Conservation (phyloP, 2,888 invertebrate genomes). For the Brassicogethes aeneus region DNA sequence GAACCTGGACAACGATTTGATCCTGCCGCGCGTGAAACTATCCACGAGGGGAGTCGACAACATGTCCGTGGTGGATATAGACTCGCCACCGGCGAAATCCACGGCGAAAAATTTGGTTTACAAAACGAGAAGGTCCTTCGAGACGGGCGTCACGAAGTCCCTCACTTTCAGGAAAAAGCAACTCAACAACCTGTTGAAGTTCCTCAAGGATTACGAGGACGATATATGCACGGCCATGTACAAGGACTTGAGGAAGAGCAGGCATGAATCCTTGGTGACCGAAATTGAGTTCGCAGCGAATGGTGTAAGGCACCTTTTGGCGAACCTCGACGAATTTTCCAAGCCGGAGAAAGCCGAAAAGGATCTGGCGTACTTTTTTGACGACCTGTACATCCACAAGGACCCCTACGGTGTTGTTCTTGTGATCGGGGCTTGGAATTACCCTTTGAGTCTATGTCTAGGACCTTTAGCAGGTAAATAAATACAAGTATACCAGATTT, state of each 20-base stretch:
- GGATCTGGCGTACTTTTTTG: conserved; percentile 60
- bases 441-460: conserved; percentile 76
- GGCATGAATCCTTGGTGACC: conserved; percentile 65
- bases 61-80: conserved; percentile 1
- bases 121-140: conserved; percentile 52
- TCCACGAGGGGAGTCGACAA: neutral
- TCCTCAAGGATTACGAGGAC: conserved; percentile 69
- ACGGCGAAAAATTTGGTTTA: conserved; percentile 16
- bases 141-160: conserved; percentile 68
- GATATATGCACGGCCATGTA: conserved; percentile 49
- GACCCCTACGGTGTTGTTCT: conserved; percentile 93
- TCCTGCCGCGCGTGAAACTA: conserved; percentile 3
- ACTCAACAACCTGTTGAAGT: conserved; percentile 57
- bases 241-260: conserved; percentile 69
- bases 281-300: conserved; percentile 70
- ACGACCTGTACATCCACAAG: conserved; percentile 62
- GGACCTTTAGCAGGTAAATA: conserved; percentile 54
- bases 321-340: conserved; percentile 69
- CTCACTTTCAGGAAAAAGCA: conserved; percentile 72
- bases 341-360: conserved; percentile 63
- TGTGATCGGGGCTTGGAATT: conserved; percentile 93
- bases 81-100: neutral
- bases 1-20: conserved; percentile 2
- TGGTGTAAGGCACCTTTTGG: conserved; percentile 60
- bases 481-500: conserved; percentile 64